These are phyloP conservation scores for Rapana venosa DNA, from an alignment of 2,888 invertebrate genomes.

Conservation along the genomic window DNA sequence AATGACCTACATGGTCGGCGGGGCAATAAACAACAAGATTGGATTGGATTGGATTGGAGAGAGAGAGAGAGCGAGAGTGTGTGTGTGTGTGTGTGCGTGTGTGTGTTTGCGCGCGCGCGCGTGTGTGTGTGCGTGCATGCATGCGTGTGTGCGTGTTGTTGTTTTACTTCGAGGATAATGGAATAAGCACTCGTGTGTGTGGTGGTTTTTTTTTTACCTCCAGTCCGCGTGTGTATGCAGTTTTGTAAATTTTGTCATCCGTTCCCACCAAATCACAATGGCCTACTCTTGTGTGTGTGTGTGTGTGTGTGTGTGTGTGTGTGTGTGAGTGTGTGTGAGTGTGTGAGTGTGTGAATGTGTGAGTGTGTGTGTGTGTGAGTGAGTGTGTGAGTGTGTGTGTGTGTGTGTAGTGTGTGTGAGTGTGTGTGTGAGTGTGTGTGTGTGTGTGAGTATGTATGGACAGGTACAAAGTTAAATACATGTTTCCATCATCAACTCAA, in stretches of 20 bases:
- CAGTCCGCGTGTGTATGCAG: too few species aligned
- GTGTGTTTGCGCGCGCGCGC: background rate
- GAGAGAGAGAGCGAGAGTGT: too few species aligned
- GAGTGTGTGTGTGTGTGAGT: background rate
- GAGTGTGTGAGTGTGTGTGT: background rate
- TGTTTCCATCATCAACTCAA: too few species aligned
- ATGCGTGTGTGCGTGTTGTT: background rate
- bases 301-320: background rate
- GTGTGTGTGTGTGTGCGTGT: background rate
- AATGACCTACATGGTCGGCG: too few species aligned
- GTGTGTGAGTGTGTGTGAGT: constrained; percentile 9
- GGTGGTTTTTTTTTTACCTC: too few species aligned
- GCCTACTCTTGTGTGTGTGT: background rate
- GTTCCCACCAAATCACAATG: too few species aligned
- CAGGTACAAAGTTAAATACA: too few species aligned
- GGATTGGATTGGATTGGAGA: too few species aligned
- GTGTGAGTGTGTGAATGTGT: background rate
- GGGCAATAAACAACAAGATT: too few species aligned
- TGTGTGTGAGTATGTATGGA: background rate
- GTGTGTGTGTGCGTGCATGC: background rate
- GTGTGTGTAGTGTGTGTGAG: background rate
- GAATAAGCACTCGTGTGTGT: too few species aligned
- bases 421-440: background rate
- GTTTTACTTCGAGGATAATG: too few species aligned
- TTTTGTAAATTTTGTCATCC: too few species aligned